phyloP scores from a whole-genome alignment of 2,113 vertebrate species.

The Cebidichthys violaceus region DNA sequence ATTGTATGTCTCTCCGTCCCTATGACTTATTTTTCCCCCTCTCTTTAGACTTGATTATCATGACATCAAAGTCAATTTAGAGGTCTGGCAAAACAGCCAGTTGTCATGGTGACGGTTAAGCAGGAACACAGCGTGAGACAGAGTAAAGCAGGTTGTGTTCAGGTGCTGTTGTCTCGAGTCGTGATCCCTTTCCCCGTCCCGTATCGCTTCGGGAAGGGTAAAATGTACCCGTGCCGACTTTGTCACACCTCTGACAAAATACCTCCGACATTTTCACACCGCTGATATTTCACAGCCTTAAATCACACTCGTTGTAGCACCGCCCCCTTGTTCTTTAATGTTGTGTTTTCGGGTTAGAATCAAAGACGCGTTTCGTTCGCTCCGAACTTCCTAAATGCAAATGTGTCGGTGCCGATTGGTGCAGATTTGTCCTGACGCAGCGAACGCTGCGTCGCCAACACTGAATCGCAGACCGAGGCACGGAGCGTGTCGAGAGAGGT shows the following conservation, averaged over 20 bases:
- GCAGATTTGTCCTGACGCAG: neutral
- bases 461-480: neutral
- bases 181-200: constrained; percentile 23
- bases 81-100: constrained; percentile 50
- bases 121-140: constrained; percentile 61
- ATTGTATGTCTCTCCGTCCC: neutral
- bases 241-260: constrained; percentile 2
- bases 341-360: neutral
- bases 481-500: neutral
- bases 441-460: neutral
- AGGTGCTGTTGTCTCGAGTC: constrained; percentile 44
- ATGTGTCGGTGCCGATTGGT: neutral
- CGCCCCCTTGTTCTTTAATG: neutral
- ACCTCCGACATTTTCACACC: constrained; percentile 6
- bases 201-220: constrained; percentile 17
- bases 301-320: neutral
- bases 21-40: constrained; percentile 14
- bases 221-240: constrained; percentile 13
- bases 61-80: constrained; percentile 51
- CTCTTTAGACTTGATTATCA: constrained; percentile 16
- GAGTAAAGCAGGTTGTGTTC: constrained; percentile 46
- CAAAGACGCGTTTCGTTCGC: neutral
- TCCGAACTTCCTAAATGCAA: neutral
- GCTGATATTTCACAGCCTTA: neutral
- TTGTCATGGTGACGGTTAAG: constrained; percentile 68